Evolutionary conservation across 2,888 invertebrate genomes (phyloP), one percentile per base, ranked within the genome.

Genomic region (Phyto melanocephala): DNA sequence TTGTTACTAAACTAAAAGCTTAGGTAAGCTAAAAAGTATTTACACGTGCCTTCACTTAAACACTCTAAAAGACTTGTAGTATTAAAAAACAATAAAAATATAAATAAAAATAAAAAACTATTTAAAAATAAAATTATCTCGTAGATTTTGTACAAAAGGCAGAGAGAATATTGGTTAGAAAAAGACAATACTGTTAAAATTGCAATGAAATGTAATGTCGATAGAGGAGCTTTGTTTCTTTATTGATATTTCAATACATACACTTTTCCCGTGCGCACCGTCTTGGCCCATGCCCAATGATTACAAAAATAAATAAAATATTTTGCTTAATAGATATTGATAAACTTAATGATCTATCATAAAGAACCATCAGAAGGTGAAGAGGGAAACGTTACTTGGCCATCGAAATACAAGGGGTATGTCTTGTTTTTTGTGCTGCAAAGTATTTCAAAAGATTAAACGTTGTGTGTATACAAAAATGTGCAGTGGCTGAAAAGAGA

Each of bases 1-100:
- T 11, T 40, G 40, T 13, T 56, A 62, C 42, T 37, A 20, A 77
- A 74, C 42, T 47, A 70, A 75, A 79, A 67, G 70, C 79, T 82
- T 52, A 75, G 63, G 58, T 74, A 74, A 78, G 78, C 81, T 78
- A 70, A 74, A 82, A 3, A 42, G 60, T 65, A 60, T 60, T 58
- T 79, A 79, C 79, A 82, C 71, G 81, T 82, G 75, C 70, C 75
- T 75, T 79, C 28, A 8, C 10, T 42, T 28, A 56, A 74, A 75
- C 50, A 11, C 42, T 63, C 58, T 20, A 28, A 28, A 63, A 63
- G 42, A 62, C 60, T 28, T 11, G 45, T 24, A 33, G 17, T 63
- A 54, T 11, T 11, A 47, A 75, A 24, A 65, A 45, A n/a, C 37
- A 56, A 37, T 22, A 17, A 75, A 65, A 22, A 15, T 37, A 58